Evolutionary conservation across 2,888 invertebrate genomes (phyloP), one percentile per base, ranked within the genome.

Genomic region (Gastrophysa polygoni): DNA sequence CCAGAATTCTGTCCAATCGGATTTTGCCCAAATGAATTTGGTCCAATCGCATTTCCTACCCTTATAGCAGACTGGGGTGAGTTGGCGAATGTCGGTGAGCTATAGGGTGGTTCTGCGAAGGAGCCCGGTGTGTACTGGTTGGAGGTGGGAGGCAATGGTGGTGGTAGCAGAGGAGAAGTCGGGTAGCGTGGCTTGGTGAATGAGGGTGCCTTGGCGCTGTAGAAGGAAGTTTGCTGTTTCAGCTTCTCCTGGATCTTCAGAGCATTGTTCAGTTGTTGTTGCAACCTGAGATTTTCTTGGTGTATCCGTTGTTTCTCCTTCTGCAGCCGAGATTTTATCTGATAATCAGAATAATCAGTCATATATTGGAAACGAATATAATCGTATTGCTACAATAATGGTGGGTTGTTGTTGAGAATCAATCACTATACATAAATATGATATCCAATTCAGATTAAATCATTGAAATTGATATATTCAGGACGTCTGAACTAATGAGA

Each of bases 321-420:
- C 66, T 82, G 79, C 10, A 82, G 71, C 18, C 80, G 76, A 10
- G 77, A 73, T 72, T 81, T 82, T 47, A 82, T 72, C 82, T 81
- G 63, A 52, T n/a, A n/a, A n/a, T n/a, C n/a, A n/a, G n/a, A n/a
- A n/a, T n/a, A n/a, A n/a, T n/a, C n/a, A n/a, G n/a, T n/a, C n/a
- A n/a, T n/a, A n/a, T n/a, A n/a, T n/a, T n/a, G n/a, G n/a, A n/a
- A n/a, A n/a, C n/a, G n/a, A n/a, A n/a, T n/a, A n/a, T n/a, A n/a
- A n/a, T n/a, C n/a, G n/a, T n/a, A n/a, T n/a, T n/a, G n/a, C n/a
- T n/a, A n/a, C n/a, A n/a, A n/a, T n/a, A n/a, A n/a, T n/a, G n/a
- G n/a, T n/a, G n/a, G n/a, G n/a, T n/a, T n/a, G n/a, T n/a, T n/a
- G n/a, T n/a, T n/a, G n/a, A n/a, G n/a, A n/a, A n/a, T n/a, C n/a